Evolutionary conservation across 2,113 vertebrate species (phyloP).

Genomic region (Phalacrocorax aristotelis): DNA sequence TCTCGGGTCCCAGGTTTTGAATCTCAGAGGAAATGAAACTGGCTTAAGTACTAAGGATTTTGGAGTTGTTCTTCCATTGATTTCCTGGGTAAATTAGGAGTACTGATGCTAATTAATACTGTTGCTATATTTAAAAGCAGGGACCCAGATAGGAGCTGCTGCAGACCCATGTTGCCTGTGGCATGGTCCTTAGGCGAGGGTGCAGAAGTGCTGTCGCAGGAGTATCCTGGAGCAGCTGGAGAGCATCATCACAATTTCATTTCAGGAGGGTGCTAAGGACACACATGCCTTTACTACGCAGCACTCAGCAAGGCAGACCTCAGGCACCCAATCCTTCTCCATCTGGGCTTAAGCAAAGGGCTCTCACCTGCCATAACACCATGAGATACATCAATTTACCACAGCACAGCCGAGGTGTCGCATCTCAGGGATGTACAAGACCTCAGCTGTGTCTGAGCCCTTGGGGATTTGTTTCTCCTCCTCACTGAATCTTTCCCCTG

Average conservation of each 20-base stretch:
- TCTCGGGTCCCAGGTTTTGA: neutral
- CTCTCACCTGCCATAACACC: neutral
- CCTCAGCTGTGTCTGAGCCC: neutral
- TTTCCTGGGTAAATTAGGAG: neutral
- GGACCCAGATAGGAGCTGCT: neutral
- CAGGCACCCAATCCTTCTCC: neutral
- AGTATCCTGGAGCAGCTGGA: neutral
- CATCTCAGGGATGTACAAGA: neutral
- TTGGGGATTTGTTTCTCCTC: neutral
- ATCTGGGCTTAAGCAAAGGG: neutral
- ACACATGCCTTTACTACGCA: rapidly evolving
- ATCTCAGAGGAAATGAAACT: neutral
- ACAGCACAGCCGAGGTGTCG: neutral
- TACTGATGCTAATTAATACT: neutral
- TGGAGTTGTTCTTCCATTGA: neutral
- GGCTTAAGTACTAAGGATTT: neutral
- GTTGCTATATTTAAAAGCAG: neutral
- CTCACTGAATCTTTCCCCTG: neutral
- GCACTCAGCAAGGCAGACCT: neutral
- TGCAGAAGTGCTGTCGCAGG: neutral
- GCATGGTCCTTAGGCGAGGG: rapidly evolving
- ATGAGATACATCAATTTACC: neutral
- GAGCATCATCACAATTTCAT: neutral
- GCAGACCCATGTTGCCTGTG: neutral
- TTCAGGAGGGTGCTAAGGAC: neutral